Evolutionary conservation across 1,140 invertebrate genomes (phyloP), one percentile per base, ranked within the genome.

Genomic region (Drosophila mayri): DNA sequence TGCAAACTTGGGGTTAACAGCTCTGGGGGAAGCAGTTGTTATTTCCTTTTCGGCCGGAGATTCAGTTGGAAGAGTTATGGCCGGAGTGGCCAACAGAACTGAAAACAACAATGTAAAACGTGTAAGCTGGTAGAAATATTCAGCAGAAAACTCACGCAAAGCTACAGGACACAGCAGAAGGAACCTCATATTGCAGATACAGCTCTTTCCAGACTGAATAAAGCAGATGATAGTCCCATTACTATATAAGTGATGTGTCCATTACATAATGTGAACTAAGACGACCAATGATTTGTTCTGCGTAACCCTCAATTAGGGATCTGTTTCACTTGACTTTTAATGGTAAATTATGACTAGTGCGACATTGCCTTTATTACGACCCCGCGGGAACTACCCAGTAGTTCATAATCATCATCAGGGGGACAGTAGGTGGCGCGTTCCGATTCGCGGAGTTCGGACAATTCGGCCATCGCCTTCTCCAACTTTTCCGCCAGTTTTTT

Each of bases 61-160:
- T 5, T 14, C 12, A 4, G 12, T 14, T 37, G n/a, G n/a, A n/a
- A n/a, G n/a, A n/a, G n/a, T 40, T n/a, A 1, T n/a, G 16, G n/a
- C n/a, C 9, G 40, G 14, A 41, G n/a, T 4, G 18, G 10, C 10
- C 9, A 44, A 4, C 6, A 44, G 11, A 3, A 22, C 43, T 22
- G 0, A 5, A 22, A 22, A 20, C 22, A 4, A 9, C 37, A 12
- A n/a, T n/a, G n/a, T n/a, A 22, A 22, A 22, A 44, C 2, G 41
- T 10, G 6, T 44, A 4, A 6, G 11, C 11, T 20, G 1, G 18
- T 1, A 2, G 2, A 11, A 12, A 20, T 44, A 1, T 0, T 9
- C 1, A 4, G 14, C 8, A 25, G 2, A n/a, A 14, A 18, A 68
- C 64, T 68, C 41, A 68, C 64, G n/a, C 20, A 72, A 16, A 11